phyloP scores from a whole-genome alignment of 2,113 vertebrate genomes.

The Tinamus guttatus region DNA sequence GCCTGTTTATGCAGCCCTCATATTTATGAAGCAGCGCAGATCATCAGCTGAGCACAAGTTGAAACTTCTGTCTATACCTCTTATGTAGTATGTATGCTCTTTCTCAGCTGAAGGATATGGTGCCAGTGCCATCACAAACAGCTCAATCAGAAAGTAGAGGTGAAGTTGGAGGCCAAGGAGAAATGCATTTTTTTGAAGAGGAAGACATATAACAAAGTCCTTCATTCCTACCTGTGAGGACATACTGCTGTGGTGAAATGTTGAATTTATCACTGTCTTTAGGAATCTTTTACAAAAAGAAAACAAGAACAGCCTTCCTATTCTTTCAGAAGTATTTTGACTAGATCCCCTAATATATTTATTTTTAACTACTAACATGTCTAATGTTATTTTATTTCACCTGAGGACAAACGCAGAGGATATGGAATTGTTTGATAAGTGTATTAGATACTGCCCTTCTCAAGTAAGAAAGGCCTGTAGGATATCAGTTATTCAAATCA shows the following conservation, averaged over 20 bases:
- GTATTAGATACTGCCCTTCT: not conserved
- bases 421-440: not conserved
- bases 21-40: not conserved
- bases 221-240: not conserved
- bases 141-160: not conserved
- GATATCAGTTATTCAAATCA: not conserved
- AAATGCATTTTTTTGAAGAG: not conserved
- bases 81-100: accelerated
- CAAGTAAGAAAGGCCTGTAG: not conserved
- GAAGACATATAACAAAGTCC: not conserved
- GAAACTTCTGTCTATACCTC: not conserved
- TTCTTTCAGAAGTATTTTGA: not conserved
- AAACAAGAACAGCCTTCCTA: not conserved
- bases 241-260: not conserved
- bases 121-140: not conserved
- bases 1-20: accelerated
- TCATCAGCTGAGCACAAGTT: not conserved
- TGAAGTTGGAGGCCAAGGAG: not conserved
- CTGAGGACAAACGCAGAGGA: too few relatives aligned
- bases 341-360: not conserved
- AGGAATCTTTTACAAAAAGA: not conserved
- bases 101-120: not conserved
- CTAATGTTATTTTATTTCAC: not conserved
- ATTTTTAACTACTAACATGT: not conserved
- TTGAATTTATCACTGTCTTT: not conserved